These are phyloP conservation scores for Prionailurus viverrinus DNA, from an alignment of 2,113 vertebrate genomes.

Conservation along the genomic window DNA sequence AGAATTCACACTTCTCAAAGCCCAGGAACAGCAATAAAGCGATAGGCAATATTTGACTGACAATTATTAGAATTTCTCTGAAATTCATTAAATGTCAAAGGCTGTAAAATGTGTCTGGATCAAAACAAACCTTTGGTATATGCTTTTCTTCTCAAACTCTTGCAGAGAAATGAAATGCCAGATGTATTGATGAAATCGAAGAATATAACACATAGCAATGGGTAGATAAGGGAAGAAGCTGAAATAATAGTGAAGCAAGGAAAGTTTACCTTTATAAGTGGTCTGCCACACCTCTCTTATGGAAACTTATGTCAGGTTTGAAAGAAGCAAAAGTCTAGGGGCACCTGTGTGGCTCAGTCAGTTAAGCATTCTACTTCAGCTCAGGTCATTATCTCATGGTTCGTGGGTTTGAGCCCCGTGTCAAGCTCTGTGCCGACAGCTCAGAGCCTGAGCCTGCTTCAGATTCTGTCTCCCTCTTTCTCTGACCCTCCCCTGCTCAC, in stretches of 20 bases:
- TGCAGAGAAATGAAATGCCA: slow-evolving; percentile 67
- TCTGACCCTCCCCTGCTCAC: no score
- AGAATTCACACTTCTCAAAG: slow-evolving; percentile 31
- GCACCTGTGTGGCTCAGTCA: no score
- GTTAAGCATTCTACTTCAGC: no score
- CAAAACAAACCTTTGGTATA: slow-evolving; percentile 52
- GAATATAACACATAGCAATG: slow-evolving; percentile 39
- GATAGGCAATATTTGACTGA: slow-evolving; percentile 38
- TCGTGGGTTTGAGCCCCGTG: no score
- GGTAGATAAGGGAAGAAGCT: slow-evolving; percentile 51
- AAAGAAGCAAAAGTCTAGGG: slow-evolving; percentile 24
- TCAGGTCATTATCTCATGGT: no score
- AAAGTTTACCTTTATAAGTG: slow-evolving; percentile 30
- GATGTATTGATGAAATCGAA: slow-evolving; percentile 61
- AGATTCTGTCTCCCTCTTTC: no score
- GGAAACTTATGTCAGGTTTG: slow-evolving; percentile 21
- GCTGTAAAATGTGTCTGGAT: slow-evolving; percentile 64
- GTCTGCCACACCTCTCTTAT: background rate
- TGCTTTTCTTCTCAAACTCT: slow-evolving; percentile 67
- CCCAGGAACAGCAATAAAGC: slow-evolving; percentile 30
- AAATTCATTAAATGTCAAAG: slow-evolving; percentile 69
- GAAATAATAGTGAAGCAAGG: slow-evolving; percentile 23
- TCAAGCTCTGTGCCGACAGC: no score
- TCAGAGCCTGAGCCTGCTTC: no score
- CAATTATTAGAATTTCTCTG: slow-evolving; percentile 63